A percentile compares a stretch with the other conserved stretches of the same genome.
Conservation (phyloP, 2,113 vertebrate species). For the Pelmatolapia mariae region DNA sequence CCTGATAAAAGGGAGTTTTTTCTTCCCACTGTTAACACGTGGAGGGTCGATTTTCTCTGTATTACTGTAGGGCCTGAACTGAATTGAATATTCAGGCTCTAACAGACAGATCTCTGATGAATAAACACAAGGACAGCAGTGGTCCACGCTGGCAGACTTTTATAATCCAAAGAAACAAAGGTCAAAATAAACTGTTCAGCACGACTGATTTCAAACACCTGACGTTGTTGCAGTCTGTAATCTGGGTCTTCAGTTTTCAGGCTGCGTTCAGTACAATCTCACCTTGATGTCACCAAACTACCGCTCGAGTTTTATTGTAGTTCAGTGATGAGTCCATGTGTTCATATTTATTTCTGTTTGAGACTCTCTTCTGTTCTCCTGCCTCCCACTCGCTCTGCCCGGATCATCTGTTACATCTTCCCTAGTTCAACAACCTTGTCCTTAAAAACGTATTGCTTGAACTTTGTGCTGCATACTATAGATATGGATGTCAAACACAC, state of each 20-base stretch:
- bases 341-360: background rate
- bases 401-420: background rate
- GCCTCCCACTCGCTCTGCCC: background rate
- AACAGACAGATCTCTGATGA: background rate
- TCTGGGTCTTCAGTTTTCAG: background rate
- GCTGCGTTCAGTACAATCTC: too few species aligned
- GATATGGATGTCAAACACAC: background rate
- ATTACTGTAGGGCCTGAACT: background rate
- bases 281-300: too few species aligned
- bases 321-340: background rate
- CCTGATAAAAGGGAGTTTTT: background rate
- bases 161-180: background rate
- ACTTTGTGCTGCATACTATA: background rate
- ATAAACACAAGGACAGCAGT: background rate
- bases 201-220: background rate
- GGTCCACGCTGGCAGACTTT: background rate
- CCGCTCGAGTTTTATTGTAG: background rate
- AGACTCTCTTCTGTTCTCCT: background rate
- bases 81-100: background rate
- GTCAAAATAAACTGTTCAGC: fast-evolving
- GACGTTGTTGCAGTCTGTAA: background rate
- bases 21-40: background rate
- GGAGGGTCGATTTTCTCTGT: fast-evolving
- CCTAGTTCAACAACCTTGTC: background rate
- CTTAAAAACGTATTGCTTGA: background rate